Evolutionary conservation across 2,113 vertebrate species (phyloP), one percentile per base, ranked within the genome.

Genomic region (Urocolius indicus): DNA sequence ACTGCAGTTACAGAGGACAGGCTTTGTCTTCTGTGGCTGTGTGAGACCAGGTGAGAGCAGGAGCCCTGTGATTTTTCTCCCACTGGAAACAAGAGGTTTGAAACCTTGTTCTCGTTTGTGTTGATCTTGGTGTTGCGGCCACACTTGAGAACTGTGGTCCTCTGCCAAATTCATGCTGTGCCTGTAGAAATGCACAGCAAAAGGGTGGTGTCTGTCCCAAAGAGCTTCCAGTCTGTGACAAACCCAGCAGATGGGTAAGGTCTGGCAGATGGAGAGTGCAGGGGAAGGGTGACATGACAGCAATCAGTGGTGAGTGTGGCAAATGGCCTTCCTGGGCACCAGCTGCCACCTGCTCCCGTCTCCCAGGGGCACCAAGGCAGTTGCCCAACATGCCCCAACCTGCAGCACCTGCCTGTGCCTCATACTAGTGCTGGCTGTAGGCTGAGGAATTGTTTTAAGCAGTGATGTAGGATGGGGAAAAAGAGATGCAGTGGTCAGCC

Each of bases 331-430:
- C 89, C 89, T 2, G 3, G 86, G 13, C 76, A 86, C 87, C 68
- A 29, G 55, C 91, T 96, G 94, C 93, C 4, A 0, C 72, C 52
- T 0, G 0, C 73, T 94, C 36, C 65, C 6, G 5, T 38, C 38
- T 67, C 78, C 87, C 13, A 0, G 34, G 81, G 68, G 41, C 5
- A 0, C 23, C 72, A 66, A 0, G 3, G 19, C 51, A 49, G n/a
- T 5, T 0, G 5, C 36, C 16, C 63, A 61, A 76, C 54, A 9
- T 0, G 4, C 2, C 76, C 77, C 59, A 32, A 1, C 81, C 54
- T 29, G 84, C 34, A 77, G 59, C 49, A 4, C 80, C 84, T 58
- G 5, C 87, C 62, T 29, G 91, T 26, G 63, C 82, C 11, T 21
- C 4, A 0, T 17, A 24, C 67, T 41, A 49, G 5, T n/a, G 38